Evolutionary conservation across 2,113 vertebrate genomes (phyloP).

Genomic region (Cyprinus carpio): DNA sequence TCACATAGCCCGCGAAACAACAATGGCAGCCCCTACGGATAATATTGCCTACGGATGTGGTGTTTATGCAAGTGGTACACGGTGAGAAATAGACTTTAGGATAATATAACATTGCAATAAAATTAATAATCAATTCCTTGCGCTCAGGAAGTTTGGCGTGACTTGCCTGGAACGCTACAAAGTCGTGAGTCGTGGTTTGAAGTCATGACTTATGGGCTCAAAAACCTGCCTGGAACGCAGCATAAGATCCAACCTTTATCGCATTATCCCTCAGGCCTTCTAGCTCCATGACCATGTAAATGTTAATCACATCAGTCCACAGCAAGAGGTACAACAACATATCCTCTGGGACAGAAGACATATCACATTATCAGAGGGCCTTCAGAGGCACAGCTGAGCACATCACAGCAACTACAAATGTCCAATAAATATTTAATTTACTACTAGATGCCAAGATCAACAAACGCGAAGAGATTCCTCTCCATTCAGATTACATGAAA

Average conservation of each 20-base stretch:
- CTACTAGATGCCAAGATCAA: neutral
- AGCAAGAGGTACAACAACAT: neutral
- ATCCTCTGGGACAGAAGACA: neutral
- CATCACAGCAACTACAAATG: conserved; percentile 15
- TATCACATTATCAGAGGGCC: neutral
- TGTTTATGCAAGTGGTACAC: no score
- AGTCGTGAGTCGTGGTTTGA: no score
- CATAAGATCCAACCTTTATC: neutral
- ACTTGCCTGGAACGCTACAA: no score
- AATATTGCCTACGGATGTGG: no score
- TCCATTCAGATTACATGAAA: neutral
- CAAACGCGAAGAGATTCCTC: neutral
- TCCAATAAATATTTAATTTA: conserved; percentile 32
- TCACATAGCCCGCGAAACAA: no score
- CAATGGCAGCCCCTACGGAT: no score
- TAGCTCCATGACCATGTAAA: neutral
- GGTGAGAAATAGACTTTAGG: no score
- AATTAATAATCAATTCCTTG: no score
- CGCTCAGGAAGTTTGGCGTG: no score
- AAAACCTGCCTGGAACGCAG: no score
- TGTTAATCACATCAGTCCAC: conserved; percentile 1
- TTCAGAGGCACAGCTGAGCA: conserved; percentile 3
- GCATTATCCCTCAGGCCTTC: neutral
- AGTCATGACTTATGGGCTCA: no score
- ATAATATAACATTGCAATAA: no score